phyloP scores from a whole-genome alignment of 2,797 vertebrate species.

The Gymnoscopelus braueri region DNA sequence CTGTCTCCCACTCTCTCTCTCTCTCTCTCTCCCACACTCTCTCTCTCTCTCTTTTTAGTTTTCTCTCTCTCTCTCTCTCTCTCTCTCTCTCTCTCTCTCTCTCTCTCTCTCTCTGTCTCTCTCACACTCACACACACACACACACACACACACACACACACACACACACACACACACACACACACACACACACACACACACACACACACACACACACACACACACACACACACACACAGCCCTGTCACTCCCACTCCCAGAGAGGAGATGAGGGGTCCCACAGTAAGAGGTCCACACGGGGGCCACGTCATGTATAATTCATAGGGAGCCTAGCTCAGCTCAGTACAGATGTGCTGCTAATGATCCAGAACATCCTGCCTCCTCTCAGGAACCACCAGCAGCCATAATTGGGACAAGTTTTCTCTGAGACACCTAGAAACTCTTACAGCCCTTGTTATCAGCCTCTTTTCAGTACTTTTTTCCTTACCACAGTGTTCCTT shows the following conservation, averaged over 20 bases:
- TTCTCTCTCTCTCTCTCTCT: neutral
- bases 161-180: neutral
- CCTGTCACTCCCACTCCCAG: neutral
- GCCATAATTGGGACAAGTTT: too few species aligned
- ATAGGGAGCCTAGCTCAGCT: constrained; percentile 50
- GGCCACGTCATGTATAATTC: constrained; percentile 68
- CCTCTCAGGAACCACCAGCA: neutral
- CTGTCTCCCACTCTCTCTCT: neutral
- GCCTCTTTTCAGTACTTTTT: too few species aligned
- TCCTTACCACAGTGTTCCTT: too few species aligned
- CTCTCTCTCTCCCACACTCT: constrained; percentile 8
- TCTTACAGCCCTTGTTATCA: too few species aligned
- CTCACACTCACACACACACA: neutral
- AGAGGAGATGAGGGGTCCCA: constrained; percentile 30
- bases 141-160: too few species aligned
- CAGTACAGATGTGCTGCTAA: constrained; percentile 55
- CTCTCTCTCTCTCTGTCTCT: neutral
- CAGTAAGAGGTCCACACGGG: constrained; percentile 47
- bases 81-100: neutral
- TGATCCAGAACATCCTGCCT: constrained; percentile 50
- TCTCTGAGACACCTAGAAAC: too few species aligned
- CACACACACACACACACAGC: neutral
- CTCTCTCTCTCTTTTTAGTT: neutral
- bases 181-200: neutral
- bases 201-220: too few species aligned